Conservation (phyloP, 2,113 vertebrate species). For the Odontesthes bonariensis region DNA sequence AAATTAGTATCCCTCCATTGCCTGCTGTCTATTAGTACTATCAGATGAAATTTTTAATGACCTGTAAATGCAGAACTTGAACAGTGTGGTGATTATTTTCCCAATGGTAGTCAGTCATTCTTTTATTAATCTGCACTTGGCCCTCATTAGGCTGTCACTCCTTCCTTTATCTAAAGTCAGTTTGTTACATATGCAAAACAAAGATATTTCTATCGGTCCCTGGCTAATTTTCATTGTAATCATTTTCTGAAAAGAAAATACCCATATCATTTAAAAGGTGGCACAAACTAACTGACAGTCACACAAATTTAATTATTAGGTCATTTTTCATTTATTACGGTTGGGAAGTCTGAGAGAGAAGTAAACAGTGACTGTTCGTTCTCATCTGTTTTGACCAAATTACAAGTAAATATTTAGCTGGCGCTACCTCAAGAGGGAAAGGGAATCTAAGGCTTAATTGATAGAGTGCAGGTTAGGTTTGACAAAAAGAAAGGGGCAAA, state of each 20-base stretch:
- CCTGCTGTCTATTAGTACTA: slow-evolving; percentile 61
- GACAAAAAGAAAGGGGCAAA: slow-evolving; percentile 3
- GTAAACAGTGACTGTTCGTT: not conserved
- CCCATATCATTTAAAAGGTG: slow-evolving; percentile 28
- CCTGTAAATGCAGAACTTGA: slow-evolving; percentile 53
- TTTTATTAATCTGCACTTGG: slow-evolving; percentile 45
- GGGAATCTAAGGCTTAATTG: not conserved
- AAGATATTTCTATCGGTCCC: slow-evolving; percentile 52
- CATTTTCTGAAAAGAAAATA: slow-evolving; percentile 35
- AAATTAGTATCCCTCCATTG: slow-evolving; percentile 63
- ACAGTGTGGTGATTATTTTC: slow-evolving; percentile 50
- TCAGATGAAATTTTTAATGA: slow-evolving; percentile 69
- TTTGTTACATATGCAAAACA: slow-evolving; percentile 55
- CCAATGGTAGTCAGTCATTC: slow-evolving; percentile 48
- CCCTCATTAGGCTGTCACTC: slow-evolving; percentile 31
- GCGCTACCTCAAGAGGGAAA: slow-evolving; percentile 22
- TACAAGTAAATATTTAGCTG: slow-evolving; percentile 37
- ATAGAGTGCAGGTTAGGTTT: slow-evolving; percentile 1
- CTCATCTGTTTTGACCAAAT: slow-evolving; percentile 27
- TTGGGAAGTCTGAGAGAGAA: slow-evolving; percentile 3
- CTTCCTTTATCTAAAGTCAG: slow-evolving; percentile 33
- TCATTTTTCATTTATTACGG: slow-evolving; percentile 24
- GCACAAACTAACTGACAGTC: slow-evolving; percentile 35
- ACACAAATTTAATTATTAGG: slow-evolving; percentile 35
- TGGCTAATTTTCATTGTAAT: slow-evolving; percentile 37